Base-by-base conservation (phyloP, 2,797 vertebrate species). In the Sebastes iracundus region DNA sequence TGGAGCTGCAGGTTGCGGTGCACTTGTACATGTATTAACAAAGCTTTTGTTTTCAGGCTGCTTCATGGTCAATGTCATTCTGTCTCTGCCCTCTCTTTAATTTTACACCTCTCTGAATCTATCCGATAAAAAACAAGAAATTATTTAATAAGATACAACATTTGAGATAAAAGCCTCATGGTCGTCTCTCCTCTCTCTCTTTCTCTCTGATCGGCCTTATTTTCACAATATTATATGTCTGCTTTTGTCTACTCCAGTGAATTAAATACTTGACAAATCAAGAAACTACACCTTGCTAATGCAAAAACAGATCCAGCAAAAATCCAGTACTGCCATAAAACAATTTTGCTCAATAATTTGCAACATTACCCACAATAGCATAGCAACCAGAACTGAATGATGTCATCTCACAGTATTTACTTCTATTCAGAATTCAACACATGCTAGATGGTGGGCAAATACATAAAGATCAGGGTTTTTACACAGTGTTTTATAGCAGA, bases 81-180 rank as follows among this genome's bases (percentile, higher is more conserved):
- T 23, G 65, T 77, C 63, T 70, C 23, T 73, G n/a, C 53, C 14
- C 18, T 53, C 30, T 77, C 62, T 76, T 87, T 80, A 78, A 83
- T 83, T 23, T 70, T 64, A 42, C 56, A 75, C 53, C n/a, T 70
- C 70, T 84, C 14, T 66, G 55, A 65, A 77, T 77, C 64, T 12
- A 73, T 69, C 22, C 58, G 61, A 38, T 46, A 38, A 60, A 35
- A 83, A 83, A 69, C 27, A 69, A 79, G 13, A 64, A 68, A 70
- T 61, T 1, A 74, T 75, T 63, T 74, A 46, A 81, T 35, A 81
- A 78, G 63, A 70, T 56, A 61, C 33, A 69, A 53, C 67, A 74
- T 83, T 65, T 49, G 13, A 86, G 79, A 89, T 81, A 82, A 86
- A 90, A 89, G 76, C 61, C 69, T 64, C 67, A 4, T 4, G 16